phyloP scores from a whole-genome alignment of 2,888 invertebrate genomes.

The Phortica magna region DNA sequence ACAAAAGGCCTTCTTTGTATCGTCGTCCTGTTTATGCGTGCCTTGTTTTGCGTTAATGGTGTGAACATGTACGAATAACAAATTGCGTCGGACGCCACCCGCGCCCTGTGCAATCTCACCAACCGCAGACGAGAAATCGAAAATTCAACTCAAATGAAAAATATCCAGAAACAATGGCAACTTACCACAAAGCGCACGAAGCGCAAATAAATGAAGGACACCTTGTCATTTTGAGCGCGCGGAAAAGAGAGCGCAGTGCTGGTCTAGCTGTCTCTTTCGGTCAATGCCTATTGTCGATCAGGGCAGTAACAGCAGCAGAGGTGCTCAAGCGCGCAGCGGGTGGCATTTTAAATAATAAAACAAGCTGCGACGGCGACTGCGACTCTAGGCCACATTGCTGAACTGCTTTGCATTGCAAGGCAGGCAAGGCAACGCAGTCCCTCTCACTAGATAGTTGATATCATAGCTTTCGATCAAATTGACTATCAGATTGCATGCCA shows the following conservation, averaged over 20 bases:
- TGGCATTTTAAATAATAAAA: conserved; percentile 63
- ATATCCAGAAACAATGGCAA: conserved; percentile 25
- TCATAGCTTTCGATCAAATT: conserved; percentile 76
- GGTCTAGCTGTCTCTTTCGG: neutral
- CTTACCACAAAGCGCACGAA: conserved; percentile 40
- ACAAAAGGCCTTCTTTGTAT: conserved; percentile 8
- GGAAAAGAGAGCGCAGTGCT: neutral
- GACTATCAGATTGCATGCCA: conserved; percentile 67
- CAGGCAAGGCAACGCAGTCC: neutral
- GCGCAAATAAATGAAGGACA: conserved; percentile 31
- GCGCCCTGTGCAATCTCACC: conserved; percentile 49
- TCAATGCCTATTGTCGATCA: neutral
- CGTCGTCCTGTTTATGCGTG: neutral
- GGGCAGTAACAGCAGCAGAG: conserved; percentile 14
- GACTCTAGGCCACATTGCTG: neutral
- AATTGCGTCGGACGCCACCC: conserved; percentile 61
- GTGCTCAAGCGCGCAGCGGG: conserved; percentile 56
- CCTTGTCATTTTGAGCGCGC: neutral
- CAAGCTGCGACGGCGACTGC: conserved; percentile 38
- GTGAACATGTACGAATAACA: conserved; percentile 66
- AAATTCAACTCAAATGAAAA: neutral
- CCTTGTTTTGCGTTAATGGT: conserved; percentile 63
- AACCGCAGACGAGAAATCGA: conserved; percentile 31
- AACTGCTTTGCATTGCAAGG: neutral
- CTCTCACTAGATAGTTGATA: conserved; percentile 51